phyloP scores from a whole-genome alignment of 2,113 vertebrate species.

The Cygnus atratus region DNA sequence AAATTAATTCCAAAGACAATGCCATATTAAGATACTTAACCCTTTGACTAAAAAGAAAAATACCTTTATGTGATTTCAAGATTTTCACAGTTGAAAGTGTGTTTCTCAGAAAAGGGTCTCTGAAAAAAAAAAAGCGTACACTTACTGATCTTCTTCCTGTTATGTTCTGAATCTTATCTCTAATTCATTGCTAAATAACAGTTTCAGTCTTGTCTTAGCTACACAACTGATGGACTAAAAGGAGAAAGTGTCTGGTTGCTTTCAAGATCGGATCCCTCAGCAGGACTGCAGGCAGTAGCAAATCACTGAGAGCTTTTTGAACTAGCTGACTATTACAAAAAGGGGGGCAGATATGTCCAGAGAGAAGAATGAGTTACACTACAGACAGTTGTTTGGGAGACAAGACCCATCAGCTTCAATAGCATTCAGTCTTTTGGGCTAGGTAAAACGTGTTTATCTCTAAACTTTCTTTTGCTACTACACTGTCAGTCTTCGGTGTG shows the following conservation, averaged over 20 bases:
- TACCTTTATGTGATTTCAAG: constrained; percentile 16
- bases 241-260: neutral
- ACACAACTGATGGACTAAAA: neutral
- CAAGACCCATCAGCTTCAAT: neutral
- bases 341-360: neutral
- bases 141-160: neutral
- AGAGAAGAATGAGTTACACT: neutral
- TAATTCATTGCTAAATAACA: constrained; percentile 25
- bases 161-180: constrained; percentile 16
- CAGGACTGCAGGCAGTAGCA: neutral
- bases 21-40: constrained; percentile 39
- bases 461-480: neutral
- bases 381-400: neutral
- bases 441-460: neutral
- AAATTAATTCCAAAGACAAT: constrained; percentile 36
- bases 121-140: neutral
- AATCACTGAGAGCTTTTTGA: neutral
- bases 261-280: neutral
- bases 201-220: neutral
- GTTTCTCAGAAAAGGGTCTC: neutral
- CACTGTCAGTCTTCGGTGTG: neutral
- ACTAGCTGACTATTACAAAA: neutral
- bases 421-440: neutral
- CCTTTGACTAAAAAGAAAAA: constrained; percentile 33
- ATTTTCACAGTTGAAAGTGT: constrained; percentile 34